Conservation (phyloP, 2,113 vertebrate genomes). For the Garra rufa region DNA sequence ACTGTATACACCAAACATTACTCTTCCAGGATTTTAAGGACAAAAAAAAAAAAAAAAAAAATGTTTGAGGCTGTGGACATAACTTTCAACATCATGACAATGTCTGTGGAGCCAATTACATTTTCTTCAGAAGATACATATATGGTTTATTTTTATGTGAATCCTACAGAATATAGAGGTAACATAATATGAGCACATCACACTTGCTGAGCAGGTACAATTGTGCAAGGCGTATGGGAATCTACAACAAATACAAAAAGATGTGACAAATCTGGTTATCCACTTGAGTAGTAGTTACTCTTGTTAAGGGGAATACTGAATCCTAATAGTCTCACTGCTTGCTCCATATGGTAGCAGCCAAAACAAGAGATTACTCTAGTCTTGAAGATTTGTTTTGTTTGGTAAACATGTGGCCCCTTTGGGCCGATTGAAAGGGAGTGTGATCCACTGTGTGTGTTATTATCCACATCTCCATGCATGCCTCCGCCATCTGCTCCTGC, state of each 20-base stretch:
- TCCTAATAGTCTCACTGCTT: neutral
- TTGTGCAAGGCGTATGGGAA: neutral
- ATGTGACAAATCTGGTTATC: neutral
- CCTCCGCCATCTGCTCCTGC: conserved; percentile 49
- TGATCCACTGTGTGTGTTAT: conserved; percentile 31
- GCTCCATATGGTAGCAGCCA: conserved; percentile 44
- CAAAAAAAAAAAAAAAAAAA: too few relatives aligned
- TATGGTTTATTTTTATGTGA: too few relatives aligned
- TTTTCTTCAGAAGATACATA: too few relatives aligned
- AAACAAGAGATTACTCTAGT: neutral
- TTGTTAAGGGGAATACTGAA: conserved; percentile 15
- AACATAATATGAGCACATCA: too few relatives aligned
- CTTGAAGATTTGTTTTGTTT: conserved; percentile 46
- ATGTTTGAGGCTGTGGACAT: too few relatives aligned
- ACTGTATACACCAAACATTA: too few relatives aligned
- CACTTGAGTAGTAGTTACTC: neutral
- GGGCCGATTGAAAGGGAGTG: conserved; percentile 19
- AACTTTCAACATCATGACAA: too few relatives aligned
- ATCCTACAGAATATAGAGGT: neutral
- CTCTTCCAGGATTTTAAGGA: too few relatives aligned
- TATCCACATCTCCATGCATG: conserved; percentile 5
- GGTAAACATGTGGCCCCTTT: conserved; percentile 31
- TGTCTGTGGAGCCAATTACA: too few relatives aligned
- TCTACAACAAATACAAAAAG: neutral
- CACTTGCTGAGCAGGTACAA: neutral